Conservation (phyloP, 2,113 vertebrate species). For the Eubucco bourcierii region DNA sequence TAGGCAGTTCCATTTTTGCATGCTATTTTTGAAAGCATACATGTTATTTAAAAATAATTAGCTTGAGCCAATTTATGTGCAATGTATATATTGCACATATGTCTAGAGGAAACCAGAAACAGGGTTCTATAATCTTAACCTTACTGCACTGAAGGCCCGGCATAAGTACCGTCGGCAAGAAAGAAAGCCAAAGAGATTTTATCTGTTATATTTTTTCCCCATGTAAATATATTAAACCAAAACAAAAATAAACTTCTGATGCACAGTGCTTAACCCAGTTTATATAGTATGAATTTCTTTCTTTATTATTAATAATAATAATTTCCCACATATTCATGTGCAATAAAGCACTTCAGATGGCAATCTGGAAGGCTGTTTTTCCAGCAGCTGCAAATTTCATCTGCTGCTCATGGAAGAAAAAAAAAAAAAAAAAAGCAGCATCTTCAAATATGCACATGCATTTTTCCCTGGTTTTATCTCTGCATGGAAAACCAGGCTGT, state of each 20-base stretch:
- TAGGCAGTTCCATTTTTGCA: slow-evolving; percentile 54
- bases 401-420: background rate
- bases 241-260: slow-evolving; percentile 43
- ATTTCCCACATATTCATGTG: background rate
- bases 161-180: background rate
- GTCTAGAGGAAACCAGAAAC: slow-evolving; percentile 54
- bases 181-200: slow-evolving; percentile 48
- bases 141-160: slow-evolving; percentile 31
- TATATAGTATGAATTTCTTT: background rate
- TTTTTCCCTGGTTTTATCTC: background rate
- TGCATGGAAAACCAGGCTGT: background rate
- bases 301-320: background rate
- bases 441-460: background rate
- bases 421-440: background rate
- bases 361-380: background rate
- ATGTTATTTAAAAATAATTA: slow-evolving; percentile 66
- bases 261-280: background rate
- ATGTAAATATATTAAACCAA: slow-evolving; percentile 31
- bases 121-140: slow-evolving; percentile 47
- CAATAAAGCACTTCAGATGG: background rate
- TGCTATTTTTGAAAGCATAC: slow-evolving; percentile 58
- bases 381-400: slow-evolving; percentile 15
- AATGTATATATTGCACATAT: slow-evolving; percentile 50
- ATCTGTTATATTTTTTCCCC: slow-evolving; percentile 39
- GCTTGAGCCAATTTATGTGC: slow-evolving; percentile 47